phyloP scores from a whole-genome alignment of 2,113 vertebrate species.

The Pontoporia blainvillei region DNA sequence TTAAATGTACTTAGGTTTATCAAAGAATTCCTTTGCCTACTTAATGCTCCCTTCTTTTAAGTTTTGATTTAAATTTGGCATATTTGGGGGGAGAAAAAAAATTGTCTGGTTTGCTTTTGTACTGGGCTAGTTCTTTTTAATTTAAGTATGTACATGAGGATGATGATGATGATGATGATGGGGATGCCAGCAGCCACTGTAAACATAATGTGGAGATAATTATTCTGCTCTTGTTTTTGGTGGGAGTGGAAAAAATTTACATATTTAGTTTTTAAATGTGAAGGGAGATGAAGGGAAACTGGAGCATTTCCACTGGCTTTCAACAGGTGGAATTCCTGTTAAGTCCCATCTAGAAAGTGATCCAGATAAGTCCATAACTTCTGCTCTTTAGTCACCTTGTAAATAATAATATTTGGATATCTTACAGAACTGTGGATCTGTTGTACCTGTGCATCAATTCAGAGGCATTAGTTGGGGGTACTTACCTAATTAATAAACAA shows the following conservation, averaged over 20 bases:
- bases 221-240: conserved; percentile 7
- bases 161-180: not conserved
- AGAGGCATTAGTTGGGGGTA: conserved; percentile 3
- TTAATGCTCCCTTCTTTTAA: conserved; percentile 29
- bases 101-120: conserved; percentile 11
- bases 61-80: conserved; percentile 31
- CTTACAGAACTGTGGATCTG: not conserved
- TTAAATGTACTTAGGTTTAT: conserved; percentile 23
- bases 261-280: not conserved
- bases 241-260: not conserved
- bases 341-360: conserved; percentile 16
- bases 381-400: conserved; percentile 2
- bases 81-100: not conserved
- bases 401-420: conserved; percentile 11
- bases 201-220: not conserved
- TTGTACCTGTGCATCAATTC: conserved; percentile 23
- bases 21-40: conserved; percentile 9
- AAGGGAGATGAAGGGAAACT: not conserved
- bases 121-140: conserved; percentile 3
- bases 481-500: conserved; percentile 31
- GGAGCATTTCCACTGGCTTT: conserved; percentile 24
- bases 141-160: not conserved
- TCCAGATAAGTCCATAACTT: conserved; percentile 33
- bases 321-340: conserved; percentile 50
- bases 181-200: not conserved